Conservation (phyloP, 2,797 vertebrate species). For the Sebastes glaucus region DNA sequence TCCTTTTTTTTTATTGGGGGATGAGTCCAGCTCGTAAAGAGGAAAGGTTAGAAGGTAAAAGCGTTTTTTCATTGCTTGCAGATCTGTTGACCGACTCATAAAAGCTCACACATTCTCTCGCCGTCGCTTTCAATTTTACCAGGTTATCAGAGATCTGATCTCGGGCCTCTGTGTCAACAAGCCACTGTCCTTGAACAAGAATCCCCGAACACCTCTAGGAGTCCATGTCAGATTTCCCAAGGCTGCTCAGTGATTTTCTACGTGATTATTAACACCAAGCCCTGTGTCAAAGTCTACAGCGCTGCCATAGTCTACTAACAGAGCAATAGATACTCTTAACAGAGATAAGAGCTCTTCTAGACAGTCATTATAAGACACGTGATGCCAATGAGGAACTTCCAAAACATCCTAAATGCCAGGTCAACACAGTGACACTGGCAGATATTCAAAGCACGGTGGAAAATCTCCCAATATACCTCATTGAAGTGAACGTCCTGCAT, state of each 20-base stretch:
- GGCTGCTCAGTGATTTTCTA: neutral
- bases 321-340: conserved; percentile 36
- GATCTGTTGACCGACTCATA: conserved; percentile 52
- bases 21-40: conserved; percentile 33
- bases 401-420: neutral
- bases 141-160: neutral
- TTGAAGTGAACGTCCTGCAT: conserved; percentile 99
- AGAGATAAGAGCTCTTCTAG: conserved; percentile 51
- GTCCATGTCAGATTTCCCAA: neutral
- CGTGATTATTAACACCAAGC: neutral
- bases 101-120: conserved; percentile 20
- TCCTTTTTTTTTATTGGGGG: conserved; percentile 26
- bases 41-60: conserved; percentile 22
- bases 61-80: neutral
- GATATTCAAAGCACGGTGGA: neutral
- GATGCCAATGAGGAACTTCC: neutral
- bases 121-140: conserved; percentile 14
- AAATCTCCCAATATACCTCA: conserved; percentile 78
- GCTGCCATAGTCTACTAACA: neutral
- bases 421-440: neutral
- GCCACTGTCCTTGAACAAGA: neutral
- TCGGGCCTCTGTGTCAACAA: neutral
- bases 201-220: neutral
- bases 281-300: conserved; percentile 38
- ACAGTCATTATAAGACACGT: neutral